Percentiles rank a stretch among this genome's conserved stretches.
These are phyloP conservation scores for Catharus minimus DNA, from an alignment of 2,113 vertebrate genomes.

Conservation along the genomic window DNA sequence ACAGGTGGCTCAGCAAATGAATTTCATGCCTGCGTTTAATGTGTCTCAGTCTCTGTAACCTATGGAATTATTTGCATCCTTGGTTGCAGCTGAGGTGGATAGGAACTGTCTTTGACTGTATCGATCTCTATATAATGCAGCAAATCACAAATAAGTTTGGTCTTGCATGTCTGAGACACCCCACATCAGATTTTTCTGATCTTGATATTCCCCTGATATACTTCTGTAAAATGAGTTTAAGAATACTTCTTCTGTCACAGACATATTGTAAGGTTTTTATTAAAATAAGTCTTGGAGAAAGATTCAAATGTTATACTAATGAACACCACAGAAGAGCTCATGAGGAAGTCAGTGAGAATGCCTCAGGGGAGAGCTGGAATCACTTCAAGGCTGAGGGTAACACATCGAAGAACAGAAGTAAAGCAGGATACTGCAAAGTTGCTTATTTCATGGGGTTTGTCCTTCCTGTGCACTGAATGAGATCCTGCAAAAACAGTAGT, in stretches of 20 bases:
- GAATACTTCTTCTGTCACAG: not conserved
- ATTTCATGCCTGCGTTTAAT: not conserved
- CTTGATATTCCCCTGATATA: not conserved
- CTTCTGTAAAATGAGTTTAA: not conserved
- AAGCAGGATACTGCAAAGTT: conserved; percentile 19
- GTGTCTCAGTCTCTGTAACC: not conserved
- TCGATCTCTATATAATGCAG: not conserved
- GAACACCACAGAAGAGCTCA: not conserved
- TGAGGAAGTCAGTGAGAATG: not conserved
- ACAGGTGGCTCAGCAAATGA: not conserved
- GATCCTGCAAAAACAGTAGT: conserved; percentile 23
- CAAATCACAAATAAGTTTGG: not conserved
- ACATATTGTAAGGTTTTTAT: not conserved
- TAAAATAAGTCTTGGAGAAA: not conserved
- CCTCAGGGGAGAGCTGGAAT: not conserved
- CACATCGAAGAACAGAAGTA: not conserved
- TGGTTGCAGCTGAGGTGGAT: not conserved
- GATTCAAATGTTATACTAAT: not conserved
- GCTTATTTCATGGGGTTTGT: conserved; percentile 34
- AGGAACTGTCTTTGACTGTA: not conserved
- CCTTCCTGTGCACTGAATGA: conserved; percentile 50
- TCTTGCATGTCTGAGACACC: not conserved
- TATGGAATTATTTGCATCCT: not conserved
- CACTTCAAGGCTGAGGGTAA: not conserved
- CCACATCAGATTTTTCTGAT: not conserved